These are phyloP conservation scores for Anadara kagoshimensis DNA, from an alignment of 1,140 invertebrate genomes.

Conservation along the genomic window DNA sequence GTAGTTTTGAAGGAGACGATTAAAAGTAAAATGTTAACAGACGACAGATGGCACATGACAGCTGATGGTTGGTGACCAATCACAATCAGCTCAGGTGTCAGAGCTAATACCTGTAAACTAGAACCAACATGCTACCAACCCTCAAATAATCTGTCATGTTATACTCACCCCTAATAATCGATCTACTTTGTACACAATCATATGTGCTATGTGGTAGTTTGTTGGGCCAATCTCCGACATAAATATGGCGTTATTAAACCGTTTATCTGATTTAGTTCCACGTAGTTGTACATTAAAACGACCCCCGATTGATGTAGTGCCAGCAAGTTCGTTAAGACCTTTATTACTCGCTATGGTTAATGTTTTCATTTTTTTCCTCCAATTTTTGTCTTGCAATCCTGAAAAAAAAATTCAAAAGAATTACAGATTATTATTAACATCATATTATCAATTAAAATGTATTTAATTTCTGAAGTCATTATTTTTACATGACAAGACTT, in stretches of 20 bases:
- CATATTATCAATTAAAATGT: not conserved
- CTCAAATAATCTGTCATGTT: too few relatives aligned
- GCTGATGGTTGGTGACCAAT: too few relatives aligned
- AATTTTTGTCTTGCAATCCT: conserved; percentile 58
- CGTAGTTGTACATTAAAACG: conserved; percentile 47
- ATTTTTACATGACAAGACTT: too few relatives aligned
- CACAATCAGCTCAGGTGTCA: too few relatives aligned
- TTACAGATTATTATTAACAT: too few relatives aligned
- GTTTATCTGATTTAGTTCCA: conserved; percentile 18
- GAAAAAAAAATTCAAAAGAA: too few relatives aligned
- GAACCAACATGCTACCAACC: too few relatives aligned
- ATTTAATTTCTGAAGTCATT: not conserved
- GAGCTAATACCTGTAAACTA: too few relatives aligned
- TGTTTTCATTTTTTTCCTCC: conserved; percentile 49
- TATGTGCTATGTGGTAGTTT: conserved; percentile 53
- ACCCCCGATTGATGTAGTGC: conserved; percentile 40
- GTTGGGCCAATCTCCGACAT: conserved; percentile 54
- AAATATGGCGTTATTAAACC: conserved; percentile 49
- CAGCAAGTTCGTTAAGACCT: conserved; percentile 26
- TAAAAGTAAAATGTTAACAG: too few relatives aligned
- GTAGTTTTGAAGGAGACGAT: too few relatives aligned
- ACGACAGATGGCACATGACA: too few relatives aligned
- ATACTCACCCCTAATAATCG: conserved; percentile 64
- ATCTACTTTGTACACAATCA: conserved; percentile 58
- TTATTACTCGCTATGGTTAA: conserved; percentile 33